Base-by-base conservation (phyloP, 1,140 invertebrate genomes). In the Drosophila tristis region DNA sequence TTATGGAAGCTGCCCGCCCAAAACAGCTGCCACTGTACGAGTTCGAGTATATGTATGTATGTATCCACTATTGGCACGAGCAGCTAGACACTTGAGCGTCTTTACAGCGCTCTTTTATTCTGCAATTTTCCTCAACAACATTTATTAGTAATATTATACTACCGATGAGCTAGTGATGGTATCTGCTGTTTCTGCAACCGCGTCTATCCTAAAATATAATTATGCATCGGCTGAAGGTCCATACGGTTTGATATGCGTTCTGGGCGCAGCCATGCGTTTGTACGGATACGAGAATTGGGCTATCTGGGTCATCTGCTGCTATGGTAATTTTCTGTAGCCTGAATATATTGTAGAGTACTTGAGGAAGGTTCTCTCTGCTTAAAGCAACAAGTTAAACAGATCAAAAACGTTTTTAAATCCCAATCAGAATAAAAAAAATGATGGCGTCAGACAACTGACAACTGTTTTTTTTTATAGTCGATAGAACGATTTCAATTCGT, bases 31-130 rank as follows among this genome's bases (percentile, higher is more conserved):
- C 53, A 61, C 53, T 53, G 72, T 54, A 51, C 72, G 65, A 64
- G 71, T 77, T 57, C 70, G 64, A 64, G 71, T 63, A 77, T 63
- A 63, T 47, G 55, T 25, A 63, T 47, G 55, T 25, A 54, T 35
- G 31, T 45, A 35, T 47, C 11, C 8, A n/a, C 56, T 43, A 74
- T 16, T n/a, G 45, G 50, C 68, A 78, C 70, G 66, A 64, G 56
- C 66, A 50, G 45, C 58, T 63, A 63, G 66, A 77, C 75, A 89
- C 73, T 89, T 87, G 78, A 89, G 66, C 75, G 60, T 74, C 62
- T 75, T 86, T 79, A 65, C 78, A 82, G 66, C 49, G 63, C 55
- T 75, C 75, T 77, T 89, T 87, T 82, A 68, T 87, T 87, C 76
- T 60, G 66, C 78, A 89, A 87, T 79, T 82, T 78, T 73, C 48